phyloP scores from a whole-genome alignment of 1,140 invertebrate species.

The Arctopsyche grandis region DNA sequence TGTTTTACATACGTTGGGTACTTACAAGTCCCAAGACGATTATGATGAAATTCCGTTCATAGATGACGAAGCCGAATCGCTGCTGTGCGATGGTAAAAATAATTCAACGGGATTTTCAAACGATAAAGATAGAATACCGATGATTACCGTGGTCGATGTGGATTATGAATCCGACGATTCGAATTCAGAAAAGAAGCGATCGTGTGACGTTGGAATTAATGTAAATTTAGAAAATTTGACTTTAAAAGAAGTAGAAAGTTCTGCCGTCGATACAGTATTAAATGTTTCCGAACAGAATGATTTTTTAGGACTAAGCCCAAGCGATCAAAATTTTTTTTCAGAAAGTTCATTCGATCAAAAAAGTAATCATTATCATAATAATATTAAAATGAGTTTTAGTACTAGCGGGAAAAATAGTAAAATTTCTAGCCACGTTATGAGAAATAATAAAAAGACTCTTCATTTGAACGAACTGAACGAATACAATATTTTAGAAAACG shows the following conservation, averaged over 20 bases:
- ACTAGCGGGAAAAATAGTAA: not conserved
- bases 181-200: constrained; percentile 27
- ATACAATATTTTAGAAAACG: constrained; percentile 41
- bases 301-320: constrained; percentile 45
- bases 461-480: constrained; percentile 21
- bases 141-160: constrained; percentile 37
- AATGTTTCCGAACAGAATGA: constrained; percentile 18
- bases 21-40: constrained; percentile 33
- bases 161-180: constrained; percentile 17
- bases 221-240: constrained; percentile 18
- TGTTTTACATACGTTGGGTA: constrained; percentile 29
- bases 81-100: constrained; percentile 16
- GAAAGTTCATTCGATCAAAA: constrained; percentile 37
- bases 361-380: constrained; percentile 25
- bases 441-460: constrained; percentile 21
- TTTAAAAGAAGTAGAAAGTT: not conserved
- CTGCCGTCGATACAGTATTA: not conserved
- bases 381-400: constrained; percentile 28
- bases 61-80: constrained; percentile 60
- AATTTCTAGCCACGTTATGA: not conserved
- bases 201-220: constrained; percentile 44
- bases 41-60: constrained; percentile 62
- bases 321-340: constrained; percentile 48
- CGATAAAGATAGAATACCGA: constrained; percentile 27
- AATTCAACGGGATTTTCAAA: not conserved